Evolutionary conservation across 2,797 vertebrate genomes (phyloP).

Genomic region (Molossus molossus): DNA sequence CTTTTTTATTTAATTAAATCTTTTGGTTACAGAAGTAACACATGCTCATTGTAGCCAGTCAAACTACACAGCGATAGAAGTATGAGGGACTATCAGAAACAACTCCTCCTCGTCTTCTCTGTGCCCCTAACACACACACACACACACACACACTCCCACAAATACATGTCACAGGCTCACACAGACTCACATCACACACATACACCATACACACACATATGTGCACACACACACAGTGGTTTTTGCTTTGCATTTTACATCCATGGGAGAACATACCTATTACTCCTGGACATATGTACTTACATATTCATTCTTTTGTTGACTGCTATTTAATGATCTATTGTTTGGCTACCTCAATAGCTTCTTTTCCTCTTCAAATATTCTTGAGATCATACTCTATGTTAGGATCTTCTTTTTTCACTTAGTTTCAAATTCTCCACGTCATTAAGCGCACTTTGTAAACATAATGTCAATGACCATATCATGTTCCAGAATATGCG

Average conservation of each 20-base stretch:
- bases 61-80: background rate
- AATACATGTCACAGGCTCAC: background rate
- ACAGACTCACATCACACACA: background rate
- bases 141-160: background rate
- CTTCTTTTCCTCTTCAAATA: slow-evolving; percentile 44
- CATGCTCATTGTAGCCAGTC: background rate
- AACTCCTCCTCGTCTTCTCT: background rate
- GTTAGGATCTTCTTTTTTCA: slow-evolving; percentile 34
- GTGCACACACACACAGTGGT: background rate
- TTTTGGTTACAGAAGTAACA: slow-evolving; percentile 27
- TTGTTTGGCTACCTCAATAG: background rate
- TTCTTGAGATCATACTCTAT: slow-evolving; percentile 35
- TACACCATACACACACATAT: too few relatives aligned
- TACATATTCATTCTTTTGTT: background rate
- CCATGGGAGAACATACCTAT: background rate
- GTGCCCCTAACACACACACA: too few relatives aligned
- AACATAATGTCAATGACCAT: slow-evolving; percentile 55
- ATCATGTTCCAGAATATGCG: slow-evolving; percentile 56
- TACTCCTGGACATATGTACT: background rate
- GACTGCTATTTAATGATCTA: slow-evolving; percentile 27
- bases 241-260: slow-evolving; percentile 45
- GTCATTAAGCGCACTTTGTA: slow-evolving; percentile 49
- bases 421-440: slow-evolving; percentile 58
- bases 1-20: background rate
- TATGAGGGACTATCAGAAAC: background rate